A percentile compares a stretch with the other conserved stretches of the same genome.
Evolutionary conservation across 2,797 vertebrate species (phyloP).

Genomic region (Cetoscarus ocellatus): DNA sequence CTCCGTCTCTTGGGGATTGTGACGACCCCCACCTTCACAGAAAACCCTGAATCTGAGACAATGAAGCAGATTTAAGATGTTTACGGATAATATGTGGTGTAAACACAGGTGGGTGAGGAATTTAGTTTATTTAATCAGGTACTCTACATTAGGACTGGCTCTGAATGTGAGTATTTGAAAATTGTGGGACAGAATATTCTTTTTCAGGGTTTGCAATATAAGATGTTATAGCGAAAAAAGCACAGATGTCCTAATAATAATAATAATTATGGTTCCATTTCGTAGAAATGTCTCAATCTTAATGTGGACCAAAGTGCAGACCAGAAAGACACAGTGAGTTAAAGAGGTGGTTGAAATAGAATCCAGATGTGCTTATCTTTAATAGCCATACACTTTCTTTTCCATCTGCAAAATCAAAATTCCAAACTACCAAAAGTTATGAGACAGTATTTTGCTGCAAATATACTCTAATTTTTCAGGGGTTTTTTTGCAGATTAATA

Average conservation of each 20-base stretch:
- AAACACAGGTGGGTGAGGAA: background rate
- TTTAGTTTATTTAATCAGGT: background rate
- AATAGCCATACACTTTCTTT: background rate
- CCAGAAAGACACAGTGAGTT: background rate
- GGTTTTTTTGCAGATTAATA: no score
- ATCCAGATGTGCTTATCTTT: background rate
- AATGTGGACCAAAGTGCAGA: background rate
- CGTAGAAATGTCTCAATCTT: background rate
- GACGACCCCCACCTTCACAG: background rate
- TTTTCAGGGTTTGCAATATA: no score
- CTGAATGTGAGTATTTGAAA: background rate
- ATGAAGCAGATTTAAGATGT: constrained; percentile 9
- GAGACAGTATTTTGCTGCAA: no score
- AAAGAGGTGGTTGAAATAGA: background rate
- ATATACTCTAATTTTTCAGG: no score
- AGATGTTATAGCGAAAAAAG: no score
- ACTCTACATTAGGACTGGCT: background rate
- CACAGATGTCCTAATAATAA: no score
- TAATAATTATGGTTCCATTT: background rate
- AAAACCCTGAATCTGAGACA: constrained; percentile 10
- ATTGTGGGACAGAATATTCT: background rate
- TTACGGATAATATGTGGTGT: background rate
- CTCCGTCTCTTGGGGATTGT: constrained; percentile 29
- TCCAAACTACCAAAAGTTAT: no score
- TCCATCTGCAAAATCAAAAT: no score